Percentiles rank a stretch among this genome's conserved stretches.
Evolutionary conservation across 2,797 vertebrate species (phyloP).

Genomic region (Masticophis lateralis): DNA sequence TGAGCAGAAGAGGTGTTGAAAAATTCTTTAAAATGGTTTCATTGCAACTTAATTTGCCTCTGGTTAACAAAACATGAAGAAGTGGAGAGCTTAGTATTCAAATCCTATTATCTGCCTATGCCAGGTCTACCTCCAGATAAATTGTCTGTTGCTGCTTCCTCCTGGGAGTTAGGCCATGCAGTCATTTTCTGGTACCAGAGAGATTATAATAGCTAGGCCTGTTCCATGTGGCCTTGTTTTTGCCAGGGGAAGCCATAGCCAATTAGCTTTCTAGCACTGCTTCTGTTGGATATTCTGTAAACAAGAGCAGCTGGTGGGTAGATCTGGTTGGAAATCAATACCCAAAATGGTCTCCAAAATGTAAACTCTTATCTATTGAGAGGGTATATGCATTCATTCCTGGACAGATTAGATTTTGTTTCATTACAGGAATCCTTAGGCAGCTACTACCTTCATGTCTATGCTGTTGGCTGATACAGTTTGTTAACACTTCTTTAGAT

Average conservation of each 20-base stretch:
- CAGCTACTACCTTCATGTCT: not conserved
- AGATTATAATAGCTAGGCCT: not conserved
- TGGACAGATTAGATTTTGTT: not conserved
- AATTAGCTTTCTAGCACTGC: not conserved
- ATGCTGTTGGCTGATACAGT: not conserved
- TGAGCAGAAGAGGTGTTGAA: not conserved
- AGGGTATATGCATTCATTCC: not conserved
- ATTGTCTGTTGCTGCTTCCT: not conserved
- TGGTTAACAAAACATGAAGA: not conserved
- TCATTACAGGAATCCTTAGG: not conserved
- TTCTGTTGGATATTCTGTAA: conserved; percentile 4
- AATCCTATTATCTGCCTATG: not conserved
- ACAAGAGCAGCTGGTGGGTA: conserved; percentile 5
- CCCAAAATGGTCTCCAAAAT: not conserved
- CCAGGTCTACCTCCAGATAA: not conserved
- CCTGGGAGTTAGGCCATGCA: conserved; percentile 2
- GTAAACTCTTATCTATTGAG: not conserved
- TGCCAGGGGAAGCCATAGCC: conserved; percentile 14
- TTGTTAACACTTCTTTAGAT: not conserved
- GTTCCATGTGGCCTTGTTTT: conserved; percentile 6
- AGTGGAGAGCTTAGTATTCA: not conserved
- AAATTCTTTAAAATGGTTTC: not conserved
- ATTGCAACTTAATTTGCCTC: not conserved
- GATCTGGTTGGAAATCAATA: conserved; percentile 1
- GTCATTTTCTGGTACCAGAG: conserved; percentile 27